phyloP scores from a whole-genome alignment of 2,113 vertebrate genomes.

The Gnathonemus echidnorhynchus region DNA sequence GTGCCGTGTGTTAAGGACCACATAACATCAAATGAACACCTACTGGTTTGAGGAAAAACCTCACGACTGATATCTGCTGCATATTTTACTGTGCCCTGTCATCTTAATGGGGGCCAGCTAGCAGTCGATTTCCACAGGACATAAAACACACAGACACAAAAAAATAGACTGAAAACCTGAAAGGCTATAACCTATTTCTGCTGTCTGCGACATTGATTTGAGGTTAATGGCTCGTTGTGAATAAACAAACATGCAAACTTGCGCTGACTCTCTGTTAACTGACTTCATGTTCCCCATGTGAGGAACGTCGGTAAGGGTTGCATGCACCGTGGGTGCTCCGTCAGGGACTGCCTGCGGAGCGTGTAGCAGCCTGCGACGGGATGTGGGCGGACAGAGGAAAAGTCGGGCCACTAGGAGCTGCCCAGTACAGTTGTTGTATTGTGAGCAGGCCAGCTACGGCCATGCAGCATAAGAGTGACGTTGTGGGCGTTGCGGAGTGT shows the following conservation, averaged over 20 bases:
- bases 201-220: not conserved
- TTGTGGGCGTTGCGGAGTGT: conserved; percentile 41
- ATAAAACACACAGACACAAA: not conserved
- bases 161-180: not conserved
- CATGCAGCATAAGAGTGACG: not conserved
- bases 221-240: not conserved
- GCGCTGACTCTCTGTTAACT: not conserved
- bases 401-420: conserved; percentile 23
- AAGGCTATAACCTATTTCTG: not conserved
- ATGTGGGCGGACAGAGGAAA: not conserved
- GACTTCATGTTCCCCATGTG: not conserved
- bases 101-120: not conserved
- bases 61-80: not conserved
- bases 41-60: not conserved
- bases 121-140: not conserved
- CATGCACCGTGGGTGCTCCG: not conserved
- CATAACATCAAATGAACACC: not conserved
- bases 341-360: not conserved
- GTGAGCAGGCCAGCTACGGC: conserved; percentile 21
- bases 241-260: not conserved
- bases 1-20: not conserved
- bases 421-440: conserved; percentile 51
- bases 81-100: not conserved
- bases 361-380: conserved; percentile 5
- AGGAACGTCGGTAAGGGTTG: not conserved